Evolutionary conservation across 2,888 invertebrate genomes (phyloP).

Genomic region (Trachelus iudaicus): DNA sequence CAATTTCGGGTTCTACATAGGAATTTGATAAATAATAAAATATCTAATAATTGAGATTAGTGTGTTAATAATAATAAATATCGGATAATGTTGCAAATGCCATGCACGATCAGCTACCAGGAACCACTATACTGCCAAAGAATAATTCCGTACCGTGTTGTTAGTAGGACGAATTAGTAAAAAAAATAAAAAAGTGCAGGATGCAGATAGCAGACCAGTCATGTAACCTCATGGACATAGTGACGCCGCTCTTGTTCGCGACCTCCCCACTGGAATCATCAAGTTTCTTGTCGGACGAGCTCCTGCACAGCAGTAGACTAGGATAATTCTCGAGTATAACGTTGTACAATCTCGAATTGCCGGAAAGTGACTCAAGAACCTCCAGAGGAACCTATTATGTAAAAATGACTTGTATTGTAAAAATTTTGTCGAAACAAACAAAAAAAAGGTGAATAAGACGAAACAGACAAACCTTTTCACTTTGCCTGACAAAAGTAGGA

Average conservation of each 20-base stretch:
- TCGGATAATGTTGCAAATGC: neutral
- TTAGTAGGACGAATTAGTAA: constrained; percentile 9
- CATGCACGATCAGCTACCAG: neutral
- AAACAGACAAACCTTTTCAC: constrained; percentile 71
- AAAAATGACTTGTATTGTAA: neutral
- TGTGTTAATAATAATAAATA: neutral
- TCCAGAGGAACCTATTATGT: constrained; percentile 71
- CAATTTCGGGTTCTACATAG: neutral
- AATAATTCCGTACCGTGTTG: neutral
- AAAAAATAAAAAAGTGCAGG: constrained; percentile 36
- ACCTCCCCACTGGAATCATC: constrained; percentile 59
- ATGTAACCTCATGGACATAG: constrained; percentile 71
- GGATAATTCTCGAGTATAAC: constrained; percentile 81
- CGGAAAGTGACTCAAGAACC: constrained; percentile 72
- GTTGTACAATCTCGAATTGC: constrained; percentile 76
- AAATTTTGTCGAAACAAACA: neutral
- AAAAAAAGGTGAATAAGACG: neutral
- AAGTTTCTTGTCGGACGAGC: constrained; percentile 74
- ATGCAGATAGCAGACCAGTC: constrained; percentile 49
- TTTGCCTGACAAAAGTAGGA: constrained; percentile 78
- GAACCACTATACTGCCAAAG: neutral
- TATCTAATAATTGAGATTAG: neutral
- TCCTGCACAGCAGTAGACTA: constrained; percentile 73
- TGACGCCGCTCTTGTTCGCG: constrained; percentile 69
- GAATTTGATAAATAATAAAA: neutral